These are phyloP conservation scores for Drosophila kanapiae DNA, from an alignment of 1,140 invertebrate genomes.

Conservation along the genomic window DNA sequence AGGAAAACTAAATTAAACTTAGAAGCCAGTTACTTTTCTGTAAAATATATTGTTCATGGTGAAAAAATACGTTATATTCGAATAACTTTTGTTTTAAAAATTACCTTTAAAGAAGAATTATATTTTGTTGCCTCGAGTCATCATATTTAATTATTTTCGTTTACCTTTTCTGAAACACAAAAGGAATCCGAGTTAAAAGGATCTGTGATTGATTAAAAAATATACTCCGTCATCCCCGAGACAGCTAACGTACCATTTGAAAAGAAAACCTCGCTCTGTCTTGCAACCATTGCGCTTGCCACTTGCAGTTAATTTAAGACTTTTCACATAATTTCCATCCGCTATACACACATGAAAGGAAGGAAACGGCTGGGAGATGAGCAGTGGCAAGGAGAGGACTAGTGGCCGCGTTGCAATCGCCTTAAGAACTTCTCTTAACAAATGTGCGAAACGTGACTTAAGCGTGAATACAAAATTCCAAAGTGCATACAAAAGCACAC, in stretches of 20 bases:
- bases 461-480: conserved; percentile 77
- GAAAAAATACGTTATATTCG: too few relatives aligned
- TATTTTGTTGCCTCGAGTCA: neutral
- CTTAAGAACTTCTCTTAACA: conserved; percentile 82
- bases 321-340: conserved; percentile 61
- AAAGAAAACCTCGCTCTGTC: neutral
- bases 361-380: conserved; percentile 1
- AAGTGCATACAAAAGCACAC: conserved; percentile 72
- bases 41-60: neutral
- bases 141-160: neutral
- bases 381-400: neutral
- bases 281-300: conserved; percentile 35
- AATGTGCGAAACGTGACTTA: conserved; percentile 81
- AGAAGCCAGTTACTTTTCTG: neutral
- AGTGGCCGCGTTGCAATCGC: conserved; percentile 59
- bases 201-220: conserved; percentile 51
- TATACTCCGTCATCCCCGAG: conserved; percentile 9
- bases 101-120: neutral
- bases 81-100: too few relatives aligned
- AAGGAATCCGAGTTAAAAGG: conserved; percentile 6
- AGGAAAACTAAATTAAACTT: neutral
- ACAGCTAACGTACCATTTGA: conserved; percentile 20
- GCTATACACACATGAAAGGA: conserved; percentile 25
- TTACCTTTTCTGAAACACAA: conserved; percentile 5
- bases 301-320: conserved; percentile 77